Evolutionary conservation across 30 jellyfish, hydroid and myxozoan species (phyloP), one percentile per base, ranked within the genome.

Genomic region (Clytia hemisphaerica): DNA sequence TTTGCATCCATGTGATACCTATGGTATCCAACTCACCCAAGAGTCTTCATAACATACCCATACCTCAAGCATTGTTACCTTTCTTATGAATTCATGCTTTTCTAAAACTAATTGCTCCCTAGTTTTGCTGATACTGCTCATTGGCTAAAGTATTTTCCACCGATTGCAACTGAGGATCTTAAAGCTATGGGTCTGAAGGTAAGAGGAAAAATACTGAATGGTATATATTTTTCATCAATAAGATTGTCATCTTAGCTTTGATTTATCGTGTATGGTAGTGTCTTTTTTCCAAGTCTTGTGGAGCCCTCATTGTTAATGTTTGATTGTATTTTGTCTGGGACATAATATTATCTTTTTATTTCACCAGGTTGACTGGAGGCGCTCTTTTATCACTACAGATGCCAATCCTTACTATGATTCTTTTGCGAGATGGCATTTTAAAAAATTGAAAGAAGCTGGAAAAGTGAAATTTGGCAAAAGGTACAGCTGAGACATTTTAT

Each of bases 141-240:
- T 64, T 92, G 99, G 99, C 67, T 84, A 34, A 87, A 79, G 54
- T 92, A 83, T 79, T 92, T 92, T 62, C 99, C 99, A 50, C 95
- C 95, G 5, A 62, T 65, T 21, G 96, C 96, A 2, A 74, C 53
- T 4, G 59, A 71, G n/a, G 99, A 92, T 72, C 72, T 92, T 35
- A 68, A 76, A 59, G 37, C 77, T 31, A 79, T 92, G 96, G 99
- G 99, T 4, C 54, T 92, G 50, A 92, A 92, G 83, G 95, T 90
- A 58, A 7, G 40, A 55, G 36, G 28, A 2, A 51, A n/a, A n/a
- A n/a, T n/a, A n/a, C n/a, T n/a, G n/a, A n/a, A n/a, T n/a, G n/a
- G n/a, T n/a, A n/a, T n/a, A 42, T n/a, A 42, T 42, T 42, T 42
- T 42, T 42, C n/a, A 42, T 42, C 12, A 9, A 9, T 42, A 9